phyloP scores from a whole-genome alignment of 2,113 vertebrate species.

The Myotis brandtii region DNA sequence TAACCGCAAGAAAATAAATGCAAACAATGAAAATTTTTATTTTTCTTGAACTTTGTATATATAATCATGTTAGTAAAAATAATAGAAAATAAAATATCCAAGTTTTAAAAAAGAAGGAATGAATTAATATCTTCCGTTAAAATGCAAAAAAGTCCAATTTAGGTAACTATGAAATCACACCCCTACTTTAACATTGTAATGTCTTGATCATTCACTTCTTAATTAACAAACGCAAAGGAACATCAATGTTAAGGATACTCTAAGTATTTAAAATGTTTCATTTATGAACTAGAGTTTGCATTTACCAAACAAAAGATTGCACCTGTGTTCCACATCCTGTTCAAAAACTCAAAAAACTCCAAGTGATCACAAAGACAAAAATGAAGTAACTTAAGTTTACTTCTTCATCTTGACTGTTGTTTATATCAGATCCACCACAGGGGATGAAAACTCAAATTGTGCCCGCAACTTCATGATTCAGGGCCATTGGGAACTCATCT shows the following conservation, averaged over 20 bases:
- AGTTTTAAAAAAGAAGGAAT: not conserved
- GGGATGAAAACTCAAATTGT: not conserved
- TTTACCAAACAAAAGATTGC: not conserved
- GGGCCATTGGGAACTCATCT: not conserved
- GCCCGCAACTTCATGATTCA: not conserved
- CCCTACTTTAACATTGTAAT: not conserved
- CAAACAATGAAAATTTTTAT: not conserved
- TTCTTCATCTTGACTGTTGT: not conserved
- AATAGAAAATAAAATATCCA: not conserved
- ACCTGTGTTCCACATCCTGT: not conserved
- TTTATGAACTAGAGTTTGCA: not conserved
- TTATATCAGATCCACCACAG: not conserved
- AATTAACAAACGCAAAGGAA: constrained; percentile 1
- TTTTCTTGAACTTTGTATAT: not conserved
- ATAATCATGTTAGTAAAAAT: constrained; percentile 2
- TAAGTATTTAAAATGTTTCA: constrained; percentile 27
- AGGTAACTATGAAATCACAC: not conserved
- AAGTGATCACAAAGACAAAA: not conserved
- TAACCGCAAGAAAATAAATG: not conserved
- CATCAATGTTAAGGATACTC: not conserved
- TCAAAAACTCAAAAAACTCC: constrained; percentile 5
- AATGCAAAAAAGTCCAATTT: not conserved
- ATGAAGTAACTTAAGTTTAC: not conserved
- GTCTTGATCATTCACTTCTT: not conserved
- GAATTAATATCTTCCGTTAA: not conserved